Percentiles rank a stretch among this genome's conserved stretches.
Evolutionary conservation across 2,888 invertebrate species (phyloP).

Genomic region (Nomada hirtipes): DNA sequence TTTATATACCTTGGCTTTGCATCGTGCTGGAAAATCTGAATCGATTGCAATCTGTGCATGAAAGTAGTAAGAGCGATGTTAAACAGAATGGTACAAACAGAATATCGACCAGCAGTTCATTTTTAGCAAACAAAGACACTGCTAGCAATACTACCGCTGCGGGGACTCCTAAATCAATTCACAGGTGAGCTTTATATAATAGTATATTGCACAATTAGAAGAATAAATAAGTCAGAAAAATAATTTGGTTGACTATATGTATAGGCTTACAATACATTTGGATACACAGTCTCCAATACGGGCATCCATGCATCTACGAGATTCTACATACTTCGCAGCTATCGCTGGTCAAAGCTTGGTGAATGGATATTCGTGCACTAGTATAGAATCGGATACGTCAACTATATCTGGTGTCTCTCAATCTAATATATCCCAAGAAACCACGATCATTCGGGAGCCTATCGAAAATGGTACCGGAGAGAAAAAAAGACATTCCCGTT

Average conservation of each 20-base stretch:
- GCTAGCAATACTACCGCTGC: constrained; percentile 73
- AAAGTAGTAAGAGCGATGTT: constrained; percentile 82
- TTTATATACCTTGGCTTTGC: constrained; percentile 96
- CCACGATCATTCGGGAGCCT: constrained; percentile 86
- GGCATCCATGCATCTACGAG: constrained; percentile 91
- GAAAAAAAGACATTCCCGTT: constrained; percentile 85
- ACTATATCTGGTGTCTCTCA: constrained; percentile 88
- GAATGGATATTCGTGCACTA: constrained; percentile 91
- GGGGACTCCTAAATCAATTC: constrained; percentile 79
- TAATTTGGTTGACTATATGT: constrained; percentile 10
- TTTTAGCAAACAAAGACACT: constrained; percentile 86
- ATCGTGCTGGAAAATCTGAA: constrained; percentile 95
- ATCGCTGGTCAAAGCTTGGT: constrained; percentile 90
- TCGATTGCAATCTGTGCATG: constrained; percentile 86
- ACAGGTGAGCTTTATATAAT: constrained; percentile 69
- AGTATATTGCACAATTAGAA: neutral
- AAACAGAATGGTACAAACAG: constrained; percentile 84
- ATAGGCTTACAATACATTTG: constrained; percentile 89
- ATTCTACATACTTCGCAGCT: constrained; percentile 90
- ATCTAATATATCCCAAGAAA: constrained; percentile 87
- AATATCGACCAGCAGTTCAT: constrained; percentile 87
- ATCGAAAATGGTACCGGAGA: constrained; percentile 78
- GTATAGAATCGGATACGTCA: constrained; percentile 91
- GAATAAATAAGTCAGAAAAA: neutral
- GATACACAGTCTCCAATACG: constrained; percentile 89